Percentiles rank a stretch among this genome's conserved stretches.
phyloP scores from a whole-genome alignment of 2,113 vertebrate species.

The Geococcyx californianus region DNA sequence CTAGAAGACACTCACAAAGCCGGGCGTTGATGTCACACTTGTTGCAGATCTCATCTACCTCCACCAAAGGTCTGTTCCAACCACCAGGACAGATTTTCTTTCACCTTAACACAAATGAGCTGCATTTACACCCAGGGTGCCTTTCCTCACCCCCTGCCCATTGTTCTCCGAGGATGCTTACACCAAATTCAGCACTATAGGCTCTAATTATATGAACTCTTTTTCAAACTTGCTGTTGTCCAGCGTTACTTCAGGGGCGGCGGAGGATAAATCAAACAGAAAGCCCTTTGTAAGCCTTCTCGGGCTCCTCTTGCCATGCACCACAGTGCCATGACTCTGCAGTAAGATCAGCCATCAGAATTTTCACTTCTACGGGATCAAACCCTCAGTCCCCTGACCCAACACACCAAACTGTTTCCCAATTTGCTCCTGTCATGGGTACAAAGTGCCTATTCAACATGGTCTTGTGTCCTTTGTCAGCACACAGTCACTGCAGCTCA shows the following conservation, averaged over 20 bases:
- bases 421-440: not conserved
- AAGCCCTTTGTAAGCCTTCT: not conserved
- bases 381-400: not conserved
- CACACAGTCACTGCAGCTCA: not conserved
- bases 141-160: not conserved
- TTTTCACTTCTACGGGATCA: not conserved
- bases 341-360: not conserved
- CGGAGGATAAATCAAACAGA: not conserved
- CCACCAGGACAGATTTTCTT: not conserved
- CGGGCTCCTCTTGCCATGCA: not conserved
- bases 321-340: not conserved
- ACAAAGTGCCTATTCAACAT: not conserved
- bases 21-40: not conserved
- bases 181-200: not conserved
- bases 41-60: not conserved
- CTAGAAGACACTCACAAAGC: not conserved
- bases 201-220: not conserved
- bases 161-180: not conserved
- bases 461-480: not conserved
- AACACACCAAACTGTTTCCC: not conserved
- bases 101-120: not conserved
- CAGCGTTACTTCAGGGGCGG: not conserved
- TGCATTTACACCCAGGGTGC: not conserved
- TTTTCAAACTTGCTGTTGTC: not conserved
- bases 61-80: not conserved